Evolutionary conservation across 2,797 vertebrate genomes (phyloP).

Genomic region (Syngnathus rostellatus): DNA sequence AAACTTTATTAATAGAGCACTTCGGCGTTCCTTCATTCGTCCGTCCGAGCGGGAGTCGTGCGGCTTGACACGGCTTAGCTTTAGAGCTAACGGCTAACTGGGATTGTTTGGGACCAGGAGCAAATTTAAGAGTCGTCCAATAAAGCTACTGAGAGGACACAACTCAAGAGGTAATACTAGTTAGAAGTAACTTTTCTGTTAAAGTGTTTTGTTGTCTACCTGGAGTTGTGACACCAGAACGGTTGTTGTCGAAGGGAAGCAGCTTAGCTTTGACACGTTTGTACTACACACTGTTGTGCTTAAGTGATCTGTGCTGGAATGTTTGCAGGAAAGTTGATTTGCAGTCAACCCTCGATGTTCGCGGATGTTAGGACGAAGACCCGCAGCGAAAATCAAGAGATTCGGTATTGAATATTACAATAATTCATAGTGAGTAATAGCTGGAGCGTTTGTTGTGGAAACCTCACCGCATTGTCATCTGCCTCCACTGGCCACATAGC

Average conservation of each 20-base stretch:
- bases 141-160: not conserved
- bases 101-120: not conserved
- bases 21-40: not conserved
- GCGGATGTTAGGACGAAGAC: not conserved
- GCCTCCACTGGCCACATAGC: not conserved
- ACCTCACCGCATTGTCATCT: too few species aligned
- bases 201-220: not conserved
- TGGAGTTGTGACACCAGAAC: not conserved
- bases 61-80: not conserved
- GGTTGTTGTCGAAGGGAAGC: not conserved
- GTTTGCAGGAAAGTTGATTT: not conserved
- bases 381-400: not conserved
- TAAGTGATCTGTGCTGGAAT: not conserved
- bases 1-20: too few species aligned
- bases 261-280: not conserved
- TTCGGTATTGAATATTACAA: too few species aligned
- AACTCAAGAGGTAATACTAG: not conserved
- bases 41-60: not conserved
- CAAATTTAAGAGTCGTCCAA: not conserved
- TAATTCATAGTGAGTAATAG: too few species aligned
- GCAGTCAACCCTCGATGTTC: not conserved
- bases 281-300: not conserved
- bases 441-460: too few species aligned
- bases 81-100: not conserved
- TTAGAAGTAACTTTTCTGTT: not conserved